Percentiles rank a stretch among this genome's conserved stretches.
Conservation (phyloP, 2,888 invertebrate genomes). For the Rhagonycha fulva region DNA sequence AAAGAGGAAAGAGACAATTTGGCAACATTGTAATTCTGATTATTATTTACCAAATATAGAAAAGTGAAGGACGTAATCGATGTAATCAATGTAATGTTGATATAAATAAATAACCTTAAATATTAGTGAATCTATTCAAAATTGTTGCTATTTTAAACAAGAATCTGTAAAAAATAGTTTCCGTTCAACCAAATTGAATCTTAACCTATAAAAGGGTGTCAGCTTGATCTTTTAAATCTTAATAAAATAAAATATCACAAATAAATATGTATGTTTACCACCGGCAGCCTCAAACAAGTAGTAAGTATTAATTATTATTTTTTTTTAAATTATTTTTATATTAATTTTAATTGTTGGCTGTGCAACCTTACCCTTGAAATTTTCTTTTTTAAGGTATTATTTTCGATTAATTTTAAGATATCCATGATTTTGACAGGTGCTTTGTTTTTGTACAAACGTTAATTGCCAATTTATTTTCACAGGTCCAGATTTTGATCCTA, state of each 20-base stretch:
- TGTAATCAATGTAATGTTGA: not conserved
- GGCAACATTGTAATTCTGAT: not conserved
- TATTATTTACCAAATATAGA: not conserved
- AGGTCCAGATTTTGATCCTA: slow-evolving; percentile 21
- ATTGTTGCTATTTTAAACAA: not conserved
- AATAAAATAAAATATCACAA: not conserved
- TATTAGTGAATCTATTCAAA: not conserved
- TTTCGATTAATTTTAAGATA: not conserved
- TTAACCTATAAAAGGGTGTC: not conserved
- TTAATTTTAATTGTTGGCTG: no score
- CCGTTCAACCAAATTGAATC: not conserved
- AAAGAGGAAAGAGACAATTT: not conserved
- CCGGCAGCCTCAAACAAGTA: not conserved
- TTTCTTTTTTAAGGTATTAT: no score
- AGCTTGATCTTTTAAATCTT: not conserved
- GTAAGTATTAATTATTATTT: not conserved
- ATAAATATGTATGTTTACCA: not conserved
- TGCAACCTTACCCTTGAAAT: no score
- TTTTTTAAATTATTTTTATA: no score
- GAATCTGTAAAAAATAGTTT: not conserved
- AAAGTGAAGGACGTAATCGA: not conserved
- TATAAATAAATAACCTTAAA: not conserved
- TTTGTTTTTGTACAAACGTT: not conserved
- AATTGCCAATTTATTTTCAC: not conserved
- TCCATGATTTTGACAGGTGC: not conserved